Conservation (phyloP, 2,113 vertebrate species). For the Oxygymnocypris stewartii region DNA sequence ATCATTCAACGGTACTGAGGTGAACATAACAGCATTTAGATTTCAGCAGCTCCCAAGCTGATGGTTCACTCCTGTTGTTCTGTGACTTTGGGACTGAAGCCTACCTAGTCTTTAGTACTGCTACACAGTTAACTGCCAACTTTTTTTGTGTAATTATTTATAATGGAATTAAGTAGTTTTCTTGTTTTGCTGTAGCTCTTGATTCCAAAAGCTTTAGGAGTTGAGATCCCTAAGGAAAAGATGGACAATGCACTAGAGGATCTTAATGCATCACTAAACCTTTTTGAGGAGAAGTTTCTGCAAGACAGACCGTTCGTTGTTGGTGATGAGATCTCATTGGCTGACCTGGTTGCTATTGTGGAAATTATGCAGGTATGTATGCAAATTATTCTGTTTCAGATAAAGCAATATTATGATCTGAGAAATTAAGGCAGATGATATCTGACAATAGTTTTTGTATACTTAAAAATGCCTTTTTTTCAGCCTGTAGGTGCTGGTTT, state of each 20-base stretch:
- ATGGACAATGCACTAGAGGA: conserved; percentile 79
- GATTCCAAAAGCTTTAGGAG: conserved; percentile 67
- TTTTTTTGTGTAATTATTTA: neutral
- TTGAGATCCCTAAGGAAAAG: conserved; percentile 75
- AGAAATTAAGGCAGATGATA: neutral
- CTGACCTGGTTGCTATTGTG: conserved; percentile 86
- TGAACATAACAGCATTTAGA: neutral
- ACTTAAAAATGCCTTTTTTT: neutral
- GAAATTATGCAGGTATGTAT: conserved; percentile 88
- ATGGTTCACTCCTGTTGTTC: neutral
- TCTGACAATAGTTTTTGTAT: neutral
- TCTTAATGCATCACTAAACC: conserved; percentile 70
- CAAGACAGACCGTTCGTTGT: conserved; percentile 81
- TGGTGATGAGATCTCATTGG: conserved; percentile 82
- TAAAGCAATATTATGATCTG: neutral
- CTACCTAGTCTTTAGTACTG: neutral
- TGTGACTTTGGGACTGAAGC: neutral
- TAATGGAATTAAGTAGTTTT: neutral
- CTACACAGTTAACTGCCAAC: neutral
- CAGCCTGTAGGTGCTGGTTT: conserved; percentile 79
- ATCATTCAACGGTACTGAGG: neutral
- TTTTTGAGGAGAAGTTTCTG: conserved; percentile 85
- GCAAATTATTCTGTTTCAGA: neutral
- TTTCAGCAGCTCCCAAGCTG: neutral
- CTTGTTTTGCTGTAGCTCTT: conserved; percentile 46